Evolutionary conservation across 2,113 vertebrate genomes (phyloP).

Genomic region (Eolophus roseicapilla): DNA sequence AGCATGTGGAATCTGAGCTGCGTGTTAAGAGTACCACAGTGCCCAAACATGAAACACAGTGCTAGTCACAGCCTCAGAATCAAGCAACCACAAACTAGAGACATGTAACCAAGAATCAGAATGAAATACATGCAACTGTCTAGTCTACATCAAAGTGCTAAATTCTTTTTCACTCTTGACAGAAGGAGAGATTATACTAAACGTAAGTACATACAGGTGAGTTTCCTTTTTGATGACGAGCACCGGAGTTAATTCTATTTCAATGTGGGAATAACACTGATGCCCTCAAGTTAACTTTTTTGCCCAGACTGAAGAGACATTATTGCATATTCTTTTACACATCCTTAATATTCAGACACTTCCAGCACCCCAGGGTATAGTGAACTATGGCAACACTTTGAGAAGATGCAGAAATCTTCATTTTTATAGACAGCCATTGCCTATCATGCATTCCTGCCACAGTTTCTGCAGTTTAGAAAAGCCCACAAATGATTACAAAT

Average conservation of each 20-base stretch:
- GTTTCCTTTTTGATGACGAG: neutral
- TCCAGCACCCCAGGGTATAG: neutral
- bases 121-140: neutral
- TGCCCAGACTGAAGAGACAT: neutral
- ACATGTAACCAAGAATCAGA: neutral
- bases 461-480: neutral
- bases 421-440: neutral
- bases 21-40: accelerated
- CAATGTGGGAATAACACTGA: neutral
- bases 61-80: neutral
- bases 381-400: neutral
- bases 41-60: neutral
- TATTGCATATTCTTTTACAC: neutral
- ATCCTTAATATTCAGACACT: slow-evolving; percentile 6
- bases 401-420: neutral
- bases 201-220: neutral
- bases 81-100: neutral
- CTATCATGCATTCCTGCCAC: neutral
- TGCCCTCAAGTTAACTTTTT: neutral
- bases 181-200: neutral
- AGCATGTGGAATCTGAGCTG: neutral
- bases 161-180: neutral
- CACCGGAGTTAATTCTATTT: neutral
- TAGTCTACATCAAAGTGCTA: neutral
- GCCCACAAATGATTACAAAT: neutral